Evolutionary conservation across 2,797 vertebrate genomes (phyloP), one percentile per base, ranked within the genome.

Genomic region (Sebastes oblongus): DNA sequence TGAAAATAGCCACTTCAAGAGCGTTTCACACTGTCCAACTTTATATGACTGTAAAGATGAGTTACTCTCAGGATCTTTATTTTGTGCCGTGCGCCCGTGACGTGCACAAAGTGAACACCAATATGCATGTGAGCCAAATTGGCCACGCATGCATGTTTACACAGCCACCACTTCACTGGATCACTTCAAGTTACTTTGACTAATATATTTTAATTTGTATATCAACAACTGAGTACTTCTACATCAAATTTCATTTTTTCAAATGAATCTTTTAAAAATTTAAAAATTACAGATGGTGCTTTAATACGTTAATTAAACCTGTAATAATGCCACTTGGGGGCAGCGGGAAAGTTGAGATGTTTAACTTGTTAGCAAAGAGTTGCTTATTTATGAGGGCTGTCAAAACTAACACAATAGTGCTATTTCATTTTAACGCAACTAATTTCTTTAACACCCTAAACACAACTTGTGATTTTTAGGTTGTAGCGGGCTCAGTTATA

Each of bases 341-440:
- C 52, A 2, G 52, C 10, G 0, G 42, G 10, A 12, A 54, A 29
- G 16, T 59, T 29, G 56, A 59, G 6, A 59, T 0, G 25, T 18
- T 16, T 13, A 10, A 29, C 16, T 59, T 8, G 25, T 59, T 59
- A 29, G 27, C 8, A 34, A 61, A 34, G 18, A n/a, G 30, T 34
- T 34, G 10, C 60, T 34, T 62, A 32, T 62, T 62, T 55, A 46
- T 18, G 14, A 46, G 42, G 6, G 16, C 6, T 46, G 42, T 46
- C 42, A 46, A 46, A 46, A 6, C 8, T 46, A 18, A 46, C 16
- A 1, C 16, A 46, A 46, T 0, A 46, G 42, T 0, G 42, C 42
- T 18, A 46, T 18, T 46, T 50, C 18, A 2, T 50, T 50, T 50
- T 0, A 50, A 50, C 16, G 16, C 42, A 18, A 50, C 42, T 50